Evolutionary conservation across 2,888 invertebrate species (phyloP), one percentile per base, ranked within the genome.

Genomic region (Dicyrtoma fusca): DNA sequence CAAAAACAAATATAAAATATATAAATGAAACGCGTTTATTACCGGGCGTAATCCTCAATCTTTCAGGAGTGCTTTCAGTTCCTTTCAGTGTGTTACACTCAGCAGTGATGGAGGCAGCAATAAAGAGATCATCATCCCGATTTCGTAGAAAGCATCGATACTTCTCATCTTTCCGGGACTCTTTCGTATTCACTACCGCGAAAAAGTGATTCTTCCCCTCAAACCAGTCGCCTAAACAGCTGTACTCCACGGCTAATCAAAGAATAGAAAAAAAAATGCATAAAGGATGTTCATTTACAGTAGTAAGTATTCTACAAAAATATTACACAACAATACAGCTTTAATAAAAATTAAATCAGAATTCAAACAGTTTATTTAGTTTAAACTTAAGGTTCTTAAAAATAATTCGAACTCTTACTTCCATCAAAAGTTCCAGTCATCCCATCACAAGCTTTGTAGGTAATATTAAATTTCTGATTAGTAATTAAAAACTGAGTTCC

Each of bases 161-260:
- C 82, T 92, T 92, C 83, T 97, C 95, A 84, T 97, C 95, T 83
- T 92, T 92, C 81, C 96, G 89, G 8, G 96, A 95, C 84, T 97
- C 95, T 81, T 96, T 95, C 0, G 95, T 95, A 82, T 97, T 97
- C 8, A 94, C 94, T n/a, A 97, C 95, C 69, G 95, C 97, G 84
- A 97, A 96, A 84, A 92, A 97, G 82, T 96, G 95, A 84, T 97
- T 96, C 82, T 96, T 96, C 14, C 91, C 94, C 26, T 95, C 91
- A 84, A 95, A 95, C 95, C 96, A 96, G 86, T 95, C 94, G 0
- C 95, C 96, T 74, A 96, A 85, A 82, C 96, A 96, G 83, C 92
- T 94, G 83, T 91, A 96, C 83, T 95, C 95, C 8, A 95, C 94
- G 74, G 91, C 91, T 86, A 79, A 82, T 59, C 26, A 57, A 44